Base-by-base conservation (phyloP, 2,113 vertebrate genomes). In the Oreotrochilus melanogaster region DNA sequence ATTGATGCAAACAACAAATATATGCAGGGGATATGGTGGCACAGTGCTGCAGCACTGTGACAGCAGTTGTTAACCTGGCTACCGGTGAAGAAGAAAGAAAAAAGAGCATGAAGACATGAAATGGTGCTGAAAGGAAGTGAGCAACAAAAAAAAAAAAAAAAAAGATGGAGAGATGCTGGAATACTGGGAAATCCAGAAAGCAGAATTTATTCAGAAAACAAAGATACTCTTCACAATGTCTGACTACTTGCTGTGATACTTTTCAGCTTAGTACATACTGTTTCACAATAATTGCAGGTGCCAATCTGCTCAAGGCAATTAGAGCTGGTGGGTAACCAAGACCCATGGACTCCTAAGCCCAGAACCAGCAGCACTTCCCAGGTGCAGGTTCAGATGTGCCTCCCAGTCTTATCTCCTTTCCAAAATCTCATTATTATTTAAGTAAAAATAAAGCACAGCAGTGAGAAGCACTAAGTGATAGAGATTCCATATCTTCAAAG, bases 401-500 rank as follows among this genome's bases (percentile, higher is more conserved):
- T 43, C 14, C 19, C 65, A 86, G 14, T 24, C 24, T 76, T 76
- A 86, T 75, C 70, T 85, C 30, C 16, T 45, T 11, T 62, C 24
- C 57, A 79, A 79, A 91, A 87, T 58, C 83, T 85, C 70, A 61
- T 65, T 78, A 39, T 31, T 85, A 62, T 76, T 91, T 69, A 42
- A 89, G 24, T 31, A 25, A 87, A 91, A 94, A 87, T 58, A 89
- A 81, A 91, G 28, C 42, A 50, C 2, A 75, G 54, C 22, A 88
- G 33, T 89, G 31, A 78, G 86, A 88, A 89, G 28, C 19, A 42
- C 17, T 43, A 11, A 2, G 3, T 2, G 3, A 33, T 89, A 43
- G 53, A 91, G 81, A 70, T 85, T 82, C 70, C 47, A 25, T 79
- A 95, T 95, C 89, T 92, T 96, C 81, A 96, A 96, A 95, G 85